Evolutionary conservation across 92 coral and sea anemone species (phyloP), one percentile per base, ranked within the genome.

Genomic region (Zoanthus gigantus): DNA sequence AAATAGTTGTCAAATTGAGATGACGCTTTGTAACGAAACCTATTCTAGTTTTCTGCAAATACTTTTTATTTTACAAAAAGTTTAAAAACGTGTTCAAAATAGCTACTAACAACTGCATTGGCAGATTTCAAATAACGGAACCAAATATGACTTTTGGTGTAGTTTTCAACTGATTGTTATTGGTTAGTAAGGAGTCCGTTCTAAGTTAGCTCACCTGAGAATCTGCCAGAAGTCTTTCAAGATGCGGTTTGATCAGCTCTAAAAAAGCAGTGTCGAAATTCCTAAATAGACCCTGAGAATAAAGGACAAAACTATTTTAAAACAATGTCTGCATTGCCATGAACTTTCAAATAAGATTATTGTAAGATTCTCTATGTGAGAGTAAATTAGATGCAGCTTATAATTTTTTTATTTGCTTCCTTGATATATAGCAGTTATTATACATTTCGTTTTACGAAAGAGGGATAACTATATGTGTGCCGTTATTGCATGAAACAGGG

Each of bases 251-350:
- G 52, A 97, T 71, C 60, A 93, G 79, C 77, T 95, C 91, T 23
- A 97, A 47, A 79, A 97, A 97, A 9, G 96, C 37, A 78, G 92
- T 98, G 65, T 94, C 99, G 63, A 95, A 95, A 58, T 97, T 97
- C 12, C 99, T 94, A 87, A 97, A 97, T 48, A 97, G 83, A 15
- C 98, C 99, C 99, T 97, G 86, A 85, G 71, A 37, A 88, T 16
- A 65, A 63, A 60, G 56, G 12, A 92, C 69, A n/a, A 60, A 23
- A 2, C 11, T 28, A 29, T 2, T 28, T 68, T 9, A 9, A 28
- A 29, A n/a, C 7, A 65, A 56, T 60, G 14, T 60, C 73, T 4
- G 17, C 17, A 17, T 60, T 60, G 67, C 5, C 13, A 4, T 47
- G 52, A 47, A 4, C 8, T 47, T 4, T 8, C 52, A 47, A 47